Percentiles rank a stretch among this genome's conserved stretches.
Conservation (phyloP, 2,888 invertebrate species). For the Pseudolycoriella hygida region DNA sequence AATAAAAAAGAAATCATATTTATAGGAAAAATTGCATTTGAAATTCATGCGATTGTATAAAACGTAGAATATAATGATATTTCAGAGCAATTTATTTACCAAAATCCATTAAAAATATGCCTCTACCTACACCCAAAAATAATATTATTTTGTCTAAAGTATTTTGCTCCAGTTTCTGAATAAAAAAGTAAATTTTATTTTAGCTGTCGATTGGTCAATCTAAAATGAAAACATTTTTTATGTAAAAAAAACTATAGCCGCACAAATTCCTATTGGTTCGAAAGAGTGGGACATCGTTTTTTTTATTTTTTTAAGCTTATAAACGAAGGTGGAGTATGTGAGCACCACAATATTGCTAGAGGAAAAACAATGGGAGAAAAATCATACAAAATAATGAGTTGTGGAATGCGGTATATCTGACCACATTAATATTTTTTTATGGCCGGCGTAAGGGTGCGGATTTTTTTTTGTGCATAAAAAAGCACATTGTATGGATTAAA, state of each 20-base stretch:
- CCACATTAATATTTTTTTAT: slow-evolving; percentile 1
- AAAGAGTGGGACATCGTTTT: not conserved
- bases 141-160: not conserved
- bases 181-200: slow-evolving; percentile 1
- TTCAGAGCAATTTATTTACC: too few relatives aligned
- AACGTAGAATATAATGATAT: too few relatives aligned
- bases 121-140: not conserved
- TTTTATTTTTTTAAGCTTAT: slow-evolving; percentile 2
- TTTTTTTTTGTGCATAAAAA: too few relatives aligned
- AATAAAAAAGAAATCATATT: too few relatives aligned
- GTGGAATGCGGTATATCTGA: slow-evolving; percentile 3
- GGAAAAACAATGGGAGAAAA: slow-evolving; percentile 4
- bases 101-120: too few relatives aligned
- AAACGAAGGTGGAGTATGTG: slow-evolving; percentile 3
- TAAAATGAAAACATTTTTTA: slow-evolving; percentile 3
- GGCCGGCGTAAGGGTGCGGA: too few relatives aligned
- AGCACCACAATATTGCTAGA: slow-evolving; percentile 1
- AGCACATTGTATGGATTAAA: too few relatives aligned
- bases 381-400: slow-evolving; percentile 4
- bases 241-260: slow-evolving; percentile 2
- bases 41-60: too few relatives aligned
- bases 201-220: slow-evolving; percentile 4
- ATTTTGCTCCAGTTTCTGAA: not conserved
- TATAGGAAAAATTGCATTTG: too few relatives aligned
- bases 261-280: slow-evolving; percentile 4